A percentile compares a stretch with the other conserved stretches of the same genome.
Evolutionary conservation across 2,113 vertebrate species (phyloP).

Genomic region (Siniperca knerii): DNA sequence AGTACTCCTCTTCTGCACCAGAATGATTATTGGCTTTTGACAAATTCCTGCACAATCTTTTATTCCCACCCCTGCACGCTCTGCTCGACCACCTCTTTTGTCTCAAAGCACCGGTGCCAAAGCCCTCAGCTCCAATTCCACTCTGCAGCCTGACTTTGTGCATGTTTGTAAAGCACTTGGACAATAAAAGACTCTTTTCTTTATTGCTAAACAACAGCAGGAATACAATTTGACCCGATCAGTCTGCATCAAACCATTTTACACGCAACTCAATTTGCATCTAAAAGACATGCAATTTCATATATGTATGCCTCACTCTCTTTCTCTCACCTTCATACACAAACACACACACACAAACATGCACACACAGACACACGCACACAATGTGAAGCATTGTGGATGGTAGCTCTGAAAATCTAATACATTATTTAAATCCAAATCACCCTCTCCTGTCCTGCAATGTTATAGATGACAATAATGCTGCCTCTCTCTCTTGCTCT

Average conservation of each 20-base stretch:
- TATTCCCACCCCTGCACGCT: conserved; percentile 26
- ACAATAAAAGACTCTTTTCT: conserved; percentile 48
- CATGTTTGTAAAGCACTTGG: conserved; percentile 38
- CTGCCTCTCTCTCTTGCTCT: conserved; percentile 13
- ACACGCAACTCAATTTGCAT: conserved; percentile 69
- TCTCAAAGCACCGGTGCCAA: conserved; percentile 44
- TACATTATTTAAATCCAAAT: conserved; percentile 82
- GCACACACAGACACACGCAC: background rate
- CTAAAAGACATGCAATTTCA: conserved; percentile 68
- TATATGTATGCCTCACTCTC: conserved; percentile 15
- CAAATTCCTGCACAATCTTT: conserved; percentile 80
- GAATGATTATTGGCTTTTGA: conserved; percentile 86
- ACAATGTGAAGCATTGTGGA: conserved; percentile 70
- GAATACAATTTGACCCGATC: conserved; percentile 66
- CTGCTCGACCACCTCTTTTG: conserved; percentile 53
- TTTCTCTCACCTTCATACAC: conserved; percentile 29
- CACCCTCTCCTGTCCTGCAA: conserved; percentile 72
- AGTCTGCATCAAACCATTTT: conserved; percentile 62
- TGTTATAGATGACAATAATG: conserved; percentile 79
- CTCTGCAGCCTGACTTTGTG: conserved; percentile 31
- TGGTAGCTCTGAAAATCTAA: conserved; percentile 74
- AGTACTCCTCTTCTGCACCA: conserved; percentile 74
- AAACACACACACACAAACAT: conserved; percentile 29
- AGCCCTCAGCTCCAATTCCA: conserved; percentile 42
- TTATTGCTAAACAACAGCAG: conserved; percentile 63